Evolutionary conservation across 1,140 invertebrate genomes (phyloP), one percentile per base, ranked within the genome.

Genomic region (Meteorus sp.): DNA sequence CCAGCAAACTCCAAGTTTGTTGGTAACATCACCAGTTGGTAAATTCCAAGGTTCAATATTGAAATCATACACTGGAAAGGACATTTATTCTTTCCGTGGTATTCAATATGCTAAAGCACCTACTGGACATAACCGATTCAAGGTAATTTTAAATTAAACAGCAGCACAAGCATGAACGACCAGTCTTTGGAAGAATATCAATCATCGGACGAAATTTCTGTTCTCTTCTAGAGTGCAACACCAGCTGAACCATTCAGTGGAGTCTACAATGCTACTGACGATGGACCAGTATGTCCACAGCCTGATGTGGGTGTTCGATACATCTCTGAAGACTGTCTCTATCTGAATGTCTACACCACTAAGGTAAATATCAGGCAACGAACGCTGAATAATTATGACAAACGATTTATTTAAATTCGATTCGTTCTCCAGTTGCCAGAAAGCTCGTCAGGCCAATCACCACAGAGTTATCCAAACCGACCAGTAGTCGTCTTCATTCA

Each of bases 331-430:
- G 90, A 94, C 71, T 94, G 91, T 69, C 81, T 93, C 9, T 86
- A 87, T 68, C 78, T 94, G 8, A 93, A 92, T 70, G 85, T 94
- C 4, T 91, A 89, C 69, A 87, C 89, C 11, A 88, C 88, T 31
- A 68, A 67, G 59, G 76, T 76, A 69, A n/a, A n/a, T n/a, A n/a
- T n/a, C n/a, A n/a, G n/a, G n/a, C n/a, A n/a, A n/a, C n/a, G n/a
- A n/a, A n/a, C n/a, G n/a, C n/a, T n/a, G n/a, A n/a, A n/a, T n/a
- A n/a, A n/a, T n/a, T n/a, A n/a, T n/a, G n/a, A n/a, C n/a, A n/a
- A n/a, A n/a, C n/a, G n/a, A n/a, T n/a, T n/a, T n/a, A n/a, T n/a
- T n/a, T n/a, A n/a, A n/a, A n/a, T n/a, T n/a, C n/a, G n/a, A n/a
- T n/a, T n/a, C n/a, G n/a, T n/a, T n/a, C n/a, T n/a, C n/a, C n/a